A percentile compares a stretch with the other conserved stretches of the same genome.
phyloP scores from a whole-genome alignment of 2,888 invertebrate species.

The Macropis europaea region DNA sequence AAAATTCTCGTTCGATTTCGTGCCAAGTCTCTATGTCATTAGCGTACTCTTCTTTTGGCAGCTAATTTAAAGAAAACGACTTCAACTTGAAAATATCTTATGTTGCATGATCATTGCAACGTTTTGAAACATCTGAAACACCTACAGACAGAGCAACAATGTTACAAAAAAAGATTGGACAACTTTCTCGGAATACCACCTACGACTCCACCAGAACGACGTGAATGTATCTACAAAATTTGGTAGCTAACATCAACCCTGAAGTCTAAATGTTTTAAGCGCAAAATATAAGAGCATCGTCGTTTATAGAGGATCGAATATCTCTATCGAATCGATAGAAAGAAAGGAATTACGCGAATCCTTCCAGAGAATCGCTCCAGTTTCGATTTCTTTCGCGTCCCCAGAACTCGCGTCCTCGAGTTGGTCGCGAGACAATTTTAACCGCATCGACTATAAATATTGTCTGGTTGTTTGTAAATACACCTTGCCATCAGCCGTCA shows the following conservation, averaged over 20 bases:
- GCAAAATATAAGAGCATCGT: too few relatives aligned
- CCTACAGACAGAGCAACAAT: too few relatives aligned
- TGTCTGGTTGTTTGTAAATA: slow-evolving; percentile 51
- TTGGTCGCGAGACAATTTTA: slow-evolving; percentile 11
- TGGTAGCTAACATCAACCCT: too few relatives aligned
- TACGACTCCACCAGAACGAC: too few relatives aligned
- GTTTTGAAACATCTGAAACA: too few relatives aligned
- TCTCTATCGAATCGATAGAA: too few relatives aligned
- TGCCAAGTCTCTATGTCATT: slow-evolving; percentile 13
- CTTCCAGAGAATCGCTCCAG: not conserved
- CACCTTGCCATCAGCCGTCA: slow-evolving; percentile 26
- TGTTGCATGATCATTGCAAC: not conserved
- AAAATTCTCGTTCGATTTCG: not conserved
- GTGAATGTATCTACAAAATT: too few relatives aligned
- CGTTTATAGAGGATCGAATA: too few relatives aligned
- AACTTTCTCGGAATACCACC: too few relatives aligned
- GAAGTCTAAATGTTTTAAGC: too few relatives aligned
- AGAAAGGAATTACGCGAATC: too few relatives aligned
- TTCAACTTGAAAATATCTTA: not conserved
- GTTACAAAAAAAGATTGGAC: too few relatives aligned
- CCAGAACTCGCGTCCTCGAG: not conserved
- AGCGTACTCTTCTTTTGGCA: slow-evolving; percentile 2
- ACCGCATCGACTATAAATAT: slow-evolving; percentile 25
- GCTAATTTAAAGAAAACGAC: not conserved
- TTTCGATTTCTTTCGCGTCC: slow-evolving; percentile 1